Percentiles rank a stretch among this genome's conserved stretches.
These are phyloP conservation scores for Xenopus laevis DNA, from an alignment of 2,113 vertebrate genomes.

Conservation along the genomic window DNA sequence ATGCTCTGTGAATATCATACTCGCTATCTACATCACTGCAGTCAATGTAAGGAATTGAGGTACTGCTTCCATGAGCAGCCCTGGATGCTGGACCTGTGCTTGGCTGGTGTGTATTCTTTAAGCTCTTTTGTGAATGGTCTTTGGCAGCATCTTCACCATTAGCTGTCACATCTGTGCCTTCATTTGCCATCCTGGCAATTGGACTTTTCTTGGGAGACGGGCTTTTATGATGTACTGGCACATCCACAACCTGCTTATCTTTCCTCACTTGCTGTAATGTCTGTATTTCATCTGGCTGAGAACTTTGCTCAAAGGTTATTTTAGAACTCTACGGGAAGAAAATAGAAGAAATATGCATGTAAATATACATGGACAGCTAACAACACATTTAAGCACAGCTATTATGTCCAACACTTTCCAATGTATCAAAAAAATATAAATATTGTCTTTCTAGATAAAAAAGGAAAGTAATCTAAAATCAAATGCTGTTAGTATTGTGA, in stretches of 20 bases:
- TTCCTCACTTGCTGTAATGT: slow-evolving; percentile 68
- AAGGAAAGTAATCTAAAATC: too few species aligned
- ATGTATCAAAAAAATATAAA: too few species aligned
- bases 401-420: too few species aligned
- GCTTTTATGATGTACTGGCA: slow-evolving; percentile 58
- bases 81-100: slow-evolving; percentile 91
- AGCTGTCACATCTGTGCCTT: slow-evolving; percentile 49
- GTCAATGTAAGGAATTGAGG: slow-evolving; percentile 82
- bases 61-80: slow-evolving; percentile 76
- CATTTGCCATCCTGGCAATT: slow-evolving; percentile 57
- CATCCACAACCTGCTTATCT: slow-evolving; percentile 63
- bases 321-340: slow-evolving; percentile 67
- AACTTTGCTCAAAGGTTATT: slow-evolving; percentile 60
- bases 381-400: neutral
- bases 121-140: slow-evolving; percentile 64
- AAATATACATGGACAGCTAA: slow-evolving; percentile 11
- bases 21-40: slow-evolving; percentile 84
- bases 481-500: too few species aligned
- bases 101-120: slow-evolving; percentile 73
- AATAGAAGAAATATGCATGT: neutral
- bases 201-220: slow-evolving; percentile 71
- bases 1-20: slow-evolving; percentile 71
- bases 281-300: slow-evolving; percentile 58
- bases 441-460: too few species aligned
- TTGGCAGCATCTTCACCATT: slow-evolving; percentile 65